A percentile compares a stretch with the other conserved stretches of the same genome.
These are phyloP conservation scores for Pithys albifrons DNA, from an alignment of 2,113 vertebrate genomes.

Conservation along the genomic window DNA sequence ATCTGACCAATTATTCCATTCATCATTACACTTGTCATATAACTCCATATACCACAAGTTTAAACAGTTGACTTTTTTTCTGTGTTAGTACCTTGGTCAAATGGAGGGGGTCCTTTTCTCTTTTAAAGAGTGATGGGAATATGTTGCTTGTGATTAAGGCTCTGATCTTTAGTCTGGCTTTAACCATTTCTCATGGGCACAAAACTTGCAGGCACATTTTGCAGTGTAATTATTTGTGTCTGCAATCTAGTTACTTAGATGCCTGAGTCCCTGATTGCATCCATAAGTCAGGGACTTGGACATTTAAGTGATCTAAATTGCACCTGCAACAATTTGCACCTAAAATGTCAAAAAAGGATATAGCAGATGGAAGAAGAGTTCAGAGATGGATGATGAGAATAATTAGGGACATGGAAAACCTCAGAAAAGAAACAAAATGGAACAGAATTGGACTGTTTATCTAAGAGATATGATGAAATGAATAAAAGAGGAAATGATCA, in stretches of 20 bases:
- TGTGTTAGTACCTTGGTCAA: background rate
- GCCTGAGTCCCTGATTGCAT: constrained; percentile 56
- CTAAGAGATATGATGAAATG: background rate
- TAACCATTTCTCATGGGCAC: constrained; percentile 24
- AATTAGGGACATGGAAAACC: constrained; percentile 42
- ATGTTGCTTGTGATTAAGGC: constrained; percentile 28
- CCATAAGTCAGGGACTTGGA: constrained; percentile 55
- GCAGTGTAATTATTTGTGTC: constrained; percentile 54
- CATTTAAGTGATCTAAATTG: constrained; percentile 65
- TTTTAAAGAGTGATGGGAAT: background rate
- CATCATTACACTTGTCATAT: background rate
- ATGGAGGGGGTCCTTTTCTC: background rate
- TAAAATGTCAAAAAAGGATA: constrained; percentile 54
- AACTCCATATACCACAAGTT: background rate
- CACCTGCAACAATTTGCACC: constrained; percentile 55
- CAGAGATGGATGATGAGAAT: constrained; percentile 28
- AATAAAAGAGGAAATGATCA: background rate
- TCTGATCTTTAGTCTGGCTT: constrained; percentile 34
- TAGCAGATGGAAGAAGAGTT: constrained; percentile 20
- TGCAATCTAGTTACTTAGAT: constrained; percentile 56
- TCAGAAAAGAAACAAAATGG: constrained; percentile 48
- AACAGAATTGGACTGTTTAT: constrained; percentile 52
- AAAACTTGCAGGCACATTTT: constrained; percentile 52
- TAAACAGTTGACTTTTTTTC: background rate
- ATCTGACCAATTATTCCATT: background rate